These are phyloP conservation scores for Arenicola marina DNA, from an alignment of 2,888 invertebrate genomes.

Conservation along the genomic window DNA sequence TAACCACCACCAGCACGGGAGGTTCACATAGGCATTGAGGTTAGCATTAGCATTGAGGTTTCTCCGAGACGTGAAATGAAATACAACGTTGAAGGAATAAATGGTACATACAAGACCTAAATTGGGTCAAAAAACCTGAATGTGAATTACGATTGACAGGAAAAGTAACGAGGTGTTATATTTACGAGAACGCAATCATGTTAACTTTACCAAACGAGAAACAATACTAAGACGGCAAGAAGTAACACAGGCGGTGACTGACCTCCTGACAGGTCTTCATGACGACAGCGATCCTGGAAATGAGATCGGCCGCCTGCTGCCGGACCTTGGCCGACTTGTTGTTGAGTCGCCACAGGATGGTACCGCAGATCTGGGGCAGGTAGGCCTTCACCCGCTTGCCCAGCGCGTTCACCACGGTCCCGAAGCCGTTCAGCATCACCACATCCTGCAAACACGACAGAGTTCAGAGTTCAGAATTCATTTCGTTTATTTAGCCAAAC, in stretches of 20 bases:
- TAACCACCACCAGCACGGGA: no score
- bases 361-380: slow-evolving; percentile 99
- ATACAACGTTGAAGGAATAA: neutral
- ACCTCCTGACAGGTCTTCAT: slow-evolving; percentile 99
- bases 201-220: no score
- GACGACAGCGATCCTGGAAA: slow-evolving; percentile 94
- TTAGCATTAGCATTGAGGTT: neutral
- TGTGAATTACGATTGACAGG: no score
- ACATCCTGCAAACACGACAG: slow-evolving; percentile 75
- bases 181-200: no score
- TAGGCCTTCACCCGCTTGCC: slow-evolving; percentile 98
- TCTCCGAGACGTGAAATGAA: neutral
- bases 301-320: slow-evolving; percentile 98
- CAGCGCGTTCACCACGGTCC: slow-evolving; percentile 96
- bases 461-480: no score
- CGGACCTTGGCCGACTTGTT: slow-evolving; percentile 99
- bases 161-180: no score
- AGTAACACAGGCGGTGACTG: no score
- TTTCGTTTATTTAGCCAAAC: no score
- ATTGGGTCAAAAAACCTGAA: no score
- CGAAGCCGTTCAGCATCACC: slow-evolving; percentile 99
- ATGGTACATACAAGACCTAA: no score
- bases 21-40: no score
- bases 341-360: slow-evolving; percentile 98
- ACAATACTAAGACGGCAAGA: no score